A percentile compares a stretch with the other conserved stretches of the same genome.
These are phyloP conservation scores for Parnassius orleans DNA, from an alignment of 2,888 invertebrate genomes.

Conservation along the genomic window DNA sequence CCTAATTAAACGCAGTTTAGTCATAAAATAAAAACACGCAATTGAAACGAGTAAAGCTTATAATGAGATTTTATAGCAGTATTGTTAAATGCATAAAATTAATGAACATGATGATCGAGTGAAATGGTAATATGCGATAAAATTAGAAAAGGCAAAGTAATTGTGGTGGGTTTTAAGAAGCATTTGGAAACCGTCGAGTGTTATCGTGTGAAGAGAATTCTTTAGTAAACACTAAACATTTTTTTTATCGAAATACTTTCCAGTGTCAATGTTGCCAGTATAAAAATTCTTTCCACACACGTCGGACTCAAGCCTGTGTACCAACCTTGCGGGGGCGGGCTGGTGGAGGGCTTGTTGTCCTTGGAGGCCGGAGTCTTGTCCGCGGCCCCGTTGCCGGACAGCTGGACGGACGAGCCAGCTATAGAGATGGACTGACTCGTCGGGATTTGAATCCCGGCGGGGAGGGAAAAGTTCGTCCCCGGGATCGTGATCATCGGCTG, in stretches of 20 bases:
- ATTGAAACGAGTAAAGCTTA: neutral
- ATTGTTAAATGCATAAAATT: conserved; percentile 26
- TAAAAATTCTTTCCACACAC: conserved; percentile 29
- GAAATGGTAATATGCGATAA: conserved; percentile 42
- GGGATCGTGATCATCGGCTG: conserved; percentile 80
- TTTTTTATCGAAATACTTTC: no score
- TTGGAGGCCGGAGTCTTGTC: conserved; percentile 82
- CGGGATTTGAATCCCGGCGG: conserved; percentile 41
- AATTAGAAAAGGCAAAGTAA: conserved; percentile 57
- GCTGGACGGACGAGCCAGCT: conserved; percentile 42
- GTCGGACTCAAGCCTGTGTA: conserved; percentile 34
- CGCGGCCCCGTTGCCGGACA: conserved; percentile 24
- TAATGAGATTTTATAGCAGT: conserved; percentile 1
- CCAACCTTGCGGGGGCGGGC: conserved; percentile 64
- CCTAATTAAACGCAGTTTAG: no score
- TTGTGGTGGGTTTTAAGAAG: conserved; percentile 34
- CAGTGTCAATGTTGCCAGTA: neutral
- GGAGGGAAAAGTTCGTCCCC: conserved; percentile 71
- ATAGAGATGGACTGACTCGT: conserved; percentile 53
- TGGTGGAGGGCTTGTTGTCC: conserved; percentile 56
- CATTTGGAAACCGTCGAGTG: conserved; percentile 45
- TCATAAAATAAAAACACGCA: no score
- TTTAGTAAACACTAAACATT: neutral
- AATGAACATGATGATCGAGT: conserved; percentile 19
- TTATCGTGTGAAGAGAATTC: conserved; percentile 4